These are phyloP conservation scores for Myotis yumanensis DNA, from an alignment of 2,113 vertebrate genomes.

Conservation along the genomic window DNA sequence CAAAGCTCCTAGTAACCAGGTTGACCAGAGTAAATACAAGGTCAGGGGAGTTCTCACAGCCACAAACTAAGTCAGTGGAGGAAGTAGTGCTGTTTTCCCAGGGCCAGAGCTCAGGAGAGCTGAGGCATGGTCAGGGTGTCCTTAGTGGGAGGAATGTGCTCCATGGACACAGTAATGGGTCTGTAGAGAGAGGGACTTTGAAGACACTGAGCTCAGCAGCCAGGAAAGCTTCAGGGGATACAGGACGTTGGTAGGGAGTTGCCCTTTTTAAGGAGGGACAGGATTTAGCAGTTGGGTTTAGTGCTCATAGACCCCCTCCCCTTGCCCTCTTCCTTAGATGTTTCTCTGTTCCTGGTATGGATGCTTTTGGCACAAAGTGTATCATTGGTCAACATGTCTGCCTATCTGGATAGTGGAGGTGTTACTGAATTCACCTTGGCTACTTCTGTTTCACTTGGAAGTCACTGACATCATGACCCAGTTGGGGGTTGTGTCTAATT, in stretches of 20 bases:
- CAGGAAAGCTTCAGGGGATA: neutral
- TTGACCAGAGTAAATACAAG: neutral
- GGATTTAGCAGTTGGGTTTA: neutral
- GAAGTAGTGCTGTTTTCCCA: neutral
- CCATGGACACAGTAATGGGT: neutral
- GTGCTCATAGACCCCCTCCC: neutral
- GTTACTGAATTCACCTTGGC: neutral
- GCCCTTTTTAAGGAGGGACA: neutral
- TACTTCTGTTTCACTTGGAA: neutral
- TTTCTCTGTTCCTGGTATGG: neutral
- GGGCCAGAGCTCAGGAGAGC: neutral
- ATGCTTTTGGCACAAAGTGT: neutral
- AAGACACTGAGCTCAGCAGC: neutral
- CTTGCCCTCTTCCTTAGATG: neutral
- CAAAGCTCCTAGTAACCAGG: neutral
- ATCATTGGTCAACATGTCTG: neutral
- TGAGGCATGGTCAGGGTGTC: neutral
- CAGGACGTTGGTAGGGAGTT: neutral
- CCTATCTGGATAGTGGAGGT: neutral
- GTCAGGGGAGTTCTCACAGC: neutral
- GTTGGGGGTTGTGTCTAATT: neutral
- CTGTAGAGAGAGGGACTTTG: neutral
- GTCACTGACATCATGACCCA: neutral
- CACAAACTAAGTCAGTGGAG: neutral
- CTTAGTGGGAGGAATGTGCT: rapidly evolving